phyloP scores from a whole-genome alignment of 1,140 invertebrate species.

The Chelonus insularis region DNA sequence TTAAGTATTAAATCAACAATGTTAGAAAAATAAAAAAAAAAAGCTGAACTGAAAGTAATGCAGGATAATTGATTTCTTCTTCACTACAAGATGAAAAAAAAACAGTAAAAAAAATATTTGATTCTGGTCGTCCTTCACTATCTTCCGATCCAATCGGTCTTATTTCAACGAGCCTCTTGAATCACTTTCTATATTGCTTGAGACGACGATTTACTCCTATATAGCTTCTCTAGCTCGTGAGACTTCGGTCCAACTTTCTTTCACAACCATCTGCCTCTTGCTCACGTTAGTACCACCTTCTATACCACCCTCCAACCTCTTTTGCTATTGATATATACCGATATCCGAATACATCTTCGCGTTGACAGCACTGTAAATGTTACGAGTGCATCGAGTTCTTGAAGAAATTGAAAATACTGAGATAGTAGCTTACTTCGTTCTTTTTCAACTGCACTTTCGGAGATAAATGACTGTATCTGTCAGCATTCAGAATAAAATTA shows the following conservation, averaged over 20 bases:
- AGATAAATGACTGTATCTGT: background rate
- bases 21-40: no score
- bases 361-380: background rate
- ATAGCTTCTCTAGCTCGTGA: background rate
- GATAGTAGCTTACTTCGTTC: conserved; percentile 2
- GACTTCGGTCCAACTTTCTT: conserved; percentile 27
- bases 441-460: background rate
- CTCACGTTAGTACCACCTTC: conserved; percentile 31
- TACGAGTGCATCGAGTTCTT: conserved; percentile 13
- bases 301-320: conserved; percentile 1
- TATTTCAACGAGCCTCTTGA: conserved; percentile 25
- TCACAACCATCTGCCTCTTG: conserved; percentile 33
- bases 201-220: background rate
- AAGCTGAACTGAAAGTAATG: no score
- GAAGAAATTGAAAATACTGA: conserved; percentile 22
- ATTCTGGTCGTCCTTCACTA: background rate
- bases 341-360: conserved; percentile 6
- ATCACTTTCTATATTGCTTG: conserved; percentile 26
- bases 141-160: conserved; percentile 27
- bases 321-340: no score
- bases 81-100: no score
- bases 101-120: background rate
- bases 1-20: no score
- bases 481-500: background rate
- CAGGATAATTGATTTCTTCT: no score